Evolutionary conservation across 2,113 vertebrate species (phyloP).

Genomic region (Phoenicopterus ruber): DNA sequence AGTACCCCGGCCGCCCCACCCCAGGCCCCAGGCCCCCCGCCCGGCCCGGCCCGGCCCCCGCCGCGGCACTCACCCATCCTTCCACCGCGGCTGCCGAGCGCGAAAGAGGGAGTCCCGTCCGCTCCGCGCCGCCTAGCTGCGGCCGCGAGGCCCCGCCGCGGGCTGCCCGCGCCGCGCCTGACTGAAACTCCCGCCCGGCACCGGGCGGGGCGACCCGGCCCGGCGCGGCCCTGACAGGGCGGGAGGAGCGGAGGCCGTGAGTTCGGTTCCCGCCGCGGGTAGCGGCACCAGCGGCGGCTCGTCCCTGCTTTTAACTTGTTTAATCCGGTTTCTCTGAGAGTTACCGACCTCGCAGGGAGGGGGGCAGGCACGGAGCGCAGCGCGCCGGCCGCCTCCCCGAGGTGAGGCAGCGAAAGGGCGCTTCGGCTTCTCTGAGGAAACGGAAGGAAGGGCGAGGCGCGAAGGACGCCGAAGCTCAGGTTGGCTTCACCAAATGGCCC

Average conservation of each 20-base stretch:
- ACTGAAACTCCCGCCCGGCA: neutral
- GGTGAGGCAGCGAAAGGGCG: neutral
- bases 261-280: accelerated
- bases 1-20: accelerated
- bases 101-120: accelerated
- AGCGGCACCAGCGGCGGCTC: accelerated
- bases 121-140: neutral
- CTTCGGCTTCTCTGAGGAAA: neutral
- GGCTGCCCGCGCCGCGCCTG: neutral
- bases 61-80: neutral
- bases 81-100: neutral
- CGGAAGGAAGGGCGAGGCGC: accelerated
- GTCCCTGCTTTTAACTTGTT: accelerated
- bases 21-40: too few species aligned
- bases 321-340: too few species aligned
- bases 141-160: neutral
- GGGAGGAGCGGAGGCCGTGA: neutral
- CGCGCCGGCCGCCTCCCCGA: neutral
- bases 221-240: too few species aligned
- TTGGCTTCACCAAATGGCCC: accelerated
- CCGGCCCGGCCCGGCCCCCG: accelerated
- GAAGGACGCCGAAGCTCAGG: accelerated
- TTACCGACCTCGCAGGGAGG: too few species aligned
- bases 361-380: neutral
- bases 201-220: accelerated